Percentiles rank a stretch among this genome's conserved stretches.
These are phyloP conservation scores for Nineta flava DNA, from an alignment of 2,888 invertebrate species.

Conservation along the genomic window DNA sequence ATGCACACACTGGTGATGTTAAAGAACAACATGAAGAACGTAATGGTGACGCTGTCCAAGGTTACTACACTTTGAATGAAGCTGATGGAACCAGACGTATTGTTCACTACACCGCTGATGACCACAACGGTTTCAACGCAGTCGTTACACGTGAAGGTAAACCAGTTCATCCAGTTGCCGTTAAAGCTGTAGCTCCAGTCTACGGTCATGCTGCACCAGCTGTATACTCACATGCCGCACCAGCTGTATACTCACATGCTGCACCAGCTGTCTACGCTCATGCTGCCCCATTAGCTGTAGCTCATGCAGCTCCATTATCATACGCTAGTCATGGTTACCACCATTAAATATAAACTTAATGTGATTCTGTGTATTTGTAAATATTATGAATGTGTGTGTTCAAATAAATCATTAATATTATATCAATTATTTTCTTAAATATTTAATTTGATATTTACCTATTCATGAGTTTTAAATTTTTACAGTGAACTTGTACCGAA, in stretches of 20 bases:
- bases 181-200: slow-evolving; percentile 1
- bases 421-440: too few relatives aligned
- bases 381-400: too few relatives aligned
- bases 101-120: slow-evolving; percentile 3
- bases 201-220: background rate
- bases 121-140: slow-evolving; percentile 3
- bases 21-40: slow-evolving; percentile 4
- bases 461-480: too few relatives aligned
- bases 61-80: slow-evolving; percentile 1
- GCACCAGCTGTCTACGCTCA: slow-evolving; percentile 5
- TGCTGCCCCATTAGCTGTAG: background rate
- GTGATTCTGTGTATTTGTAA: too few relatives aligned
- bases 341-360: too few relatives aligned
- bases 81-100: slow-evolving; percentile 3
- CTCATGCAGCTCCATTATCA: slow-evolving; percentile 3
- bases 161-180: slow-evolving; percentile 1
- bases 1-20: slow-evolving; percentile 3
- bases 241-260: slow-evolving; percentile 4
- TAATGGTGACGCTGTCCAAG: slow-evolving; percentile 2
- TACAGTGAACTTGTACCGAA: too few relatives aligned
- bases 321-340: background rate
- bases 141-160: slow-evolving; percentile 2
- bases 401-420: too few relatives aligned
- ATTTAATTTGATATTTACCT: too few relatives aligned
- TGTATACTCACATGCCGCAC: slow-evolving; percentile 8